phyloP scores from a whole-genome alignment of 1,140 invertebrate species.

The Callitettix versicolor region DNA sequence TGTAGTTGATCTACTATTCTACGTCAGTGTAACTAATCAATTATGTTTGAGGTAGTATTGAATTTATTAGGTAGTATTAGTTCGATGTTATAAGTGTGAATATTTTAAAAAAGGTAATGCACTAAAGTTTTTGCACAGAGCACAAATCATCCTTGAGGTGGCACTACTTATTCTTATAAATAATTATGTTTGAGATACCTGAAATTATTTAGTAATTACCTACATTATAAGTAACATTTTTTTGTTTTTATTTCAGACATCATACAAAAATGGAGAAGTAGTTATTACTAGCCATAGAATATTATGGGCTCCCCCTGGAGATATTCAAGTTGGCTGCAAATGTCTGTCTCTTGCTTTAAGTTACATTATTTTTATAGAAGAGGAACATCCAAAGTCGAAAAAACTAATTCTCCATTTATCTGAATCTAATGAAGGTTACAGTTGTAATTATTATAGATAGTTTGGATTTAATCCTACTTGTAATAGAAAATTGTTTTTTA shows the following conservation, averaged over 20 bases:
- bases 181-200: no score
- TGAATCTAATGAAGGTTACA: conserved; percentile 45
- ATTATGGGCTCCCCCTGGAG: conserved; percentile 64
- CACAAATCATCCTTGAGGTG: no score
- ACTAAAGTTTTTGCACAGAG: no score
- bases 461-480: background rate
- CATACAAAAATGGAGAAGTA: conserved; percentile 70
- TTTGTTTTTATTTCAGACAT: conserved; percentile 48
- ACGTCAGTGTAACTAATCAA: no score
- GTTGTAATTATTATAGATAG: background rate
- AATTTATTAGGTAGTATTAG: no score
- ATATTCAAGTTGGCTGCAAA: conserved; percentile 50
- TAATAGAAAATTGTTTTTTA: background rate
- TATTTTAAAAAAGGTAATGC: no score
- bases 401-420: conserved; percentile 75
- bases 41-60: no score
- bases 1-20: no score
- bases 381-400: conserved; percentile 63
- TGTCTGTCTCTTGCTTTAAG: conserved; percentile 57
- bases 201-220: no score
- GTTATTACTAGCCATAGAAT: conserved; percentile 69
- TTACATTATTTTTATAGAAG: conserved; percentile 64
- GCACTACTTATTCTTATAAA: no score
- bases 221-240: no score
- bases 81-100: no score